A percentile compares a stretch with the other conserved stretches of the same genome.
Evolutionary conservation across 2,113 vertebrate species (phyloP).

Genomic region (Macroglossus sobrinus): DNA sequence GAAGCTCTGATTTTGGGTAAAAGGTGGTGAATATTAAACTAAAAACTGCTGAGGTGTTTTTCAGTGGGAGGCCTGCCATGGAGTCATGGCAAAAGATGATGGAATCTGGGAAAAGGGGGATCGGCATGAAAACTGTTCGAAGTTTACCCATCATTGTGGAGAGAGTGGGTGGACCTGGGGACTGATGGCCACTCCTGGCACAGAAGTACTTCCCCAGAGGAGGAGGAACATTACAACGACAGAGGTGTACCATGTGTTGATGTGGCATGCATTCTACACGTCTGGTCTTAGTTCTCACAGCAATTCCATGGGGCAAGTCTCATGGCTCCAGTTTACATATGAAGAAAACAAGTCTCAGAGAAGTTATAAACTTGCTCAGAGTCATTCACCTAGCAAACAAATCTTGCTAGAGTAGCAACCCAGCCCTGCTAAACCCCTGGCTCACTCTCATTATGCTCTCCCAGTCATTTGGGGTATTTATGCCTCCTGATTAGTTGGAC

Average conservation of each 20-base stretch:
- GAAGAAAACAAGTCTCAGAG: not conserved
- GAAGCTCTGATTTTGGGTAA: not conserved
- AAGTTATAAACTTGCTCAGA: not conserved
- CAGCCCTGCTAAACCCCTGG: not conserved
- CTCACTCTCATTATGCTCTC: not conserved
- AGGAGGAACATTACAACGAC: not conserved
- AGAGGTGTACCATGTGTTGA: not conserved
- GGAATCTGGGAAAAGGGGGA: not conserved
- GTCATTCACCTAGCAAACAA: not conserved
- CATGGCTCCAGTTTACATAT: not conserved
- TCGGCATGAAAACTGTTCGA: not conserved
- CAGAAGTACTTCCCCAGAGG: not conserved
- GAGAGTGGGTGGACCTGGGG: not conserved
- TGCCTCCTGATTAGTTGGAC: fast-evolving
- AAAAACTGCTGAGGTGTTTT: not conserved
- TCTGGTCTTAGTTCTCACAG: not conserved
- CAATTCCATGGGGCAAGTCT: not conserved
- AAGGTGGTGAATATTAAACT: not conserved
- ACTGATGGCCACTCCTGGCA: not conserved
- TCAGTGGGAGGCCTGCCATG: not conserved
- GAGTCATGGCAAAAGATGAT: not conserved
- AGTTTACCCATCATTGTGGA: too few relatives aligned
- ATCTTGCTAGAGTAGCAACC: not conserved
- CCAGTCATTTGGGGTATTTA: not conserved
- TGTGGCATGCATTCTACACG: fast-evolving